These are phyloP conservation scores for Autographa gamma DNA, from an alignment of 2,888 invertebrate species.

Conservation along the genomic window DNA sequence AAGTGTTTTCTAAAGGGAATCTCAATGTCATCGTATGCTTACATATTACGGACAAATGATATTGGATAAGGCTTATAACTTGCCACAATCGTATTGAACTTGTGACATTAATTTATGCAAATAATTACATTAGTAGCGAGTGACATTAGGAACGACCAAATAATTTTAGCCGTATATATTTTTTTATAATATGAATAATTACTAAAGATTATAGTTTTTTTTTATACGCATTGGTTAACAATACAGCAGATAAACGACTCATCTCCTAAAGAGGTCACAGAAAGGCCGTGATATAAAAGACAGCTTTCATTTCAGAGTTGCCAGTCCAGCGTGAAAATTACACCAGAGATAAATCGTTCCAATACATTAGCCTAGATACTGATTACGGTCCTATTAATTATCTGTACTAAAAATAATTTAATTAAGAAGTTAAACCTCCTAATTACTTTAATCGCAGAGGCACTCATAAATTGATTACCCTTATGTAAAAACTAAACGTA, in stretches of 20 bases:
- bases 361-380: conserved; percentile 43
- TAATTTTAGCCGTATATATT: too few relatives aligned
- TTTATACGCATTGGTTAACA: not conserved
- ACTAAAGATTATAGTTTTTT: not conserved
- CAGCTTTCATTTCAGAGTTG: conserved; percentile 29
- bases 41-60: too few relatives aligned
- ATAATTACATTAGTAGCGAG: too few relatives aligned
- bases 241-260: not conserved
- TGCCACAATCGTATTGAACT: too few relatives aligned
- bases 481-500: not conserved
- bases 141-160: too few relatives aligned
- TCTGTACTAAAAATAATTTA: conserved; percentile 23
- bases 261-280: conserved; percentile 7
- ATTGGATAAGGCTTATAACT: too few relatives aligned
- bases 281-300: not conserved
- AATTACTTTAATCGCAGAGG: conserved; percentile 21
- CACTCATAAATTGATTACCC: conserved; percentile 9
- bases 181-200: too few relatives aligned
- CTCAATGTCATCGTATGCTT: too few relatives aligned
- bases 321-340: conserved; percentile 29
- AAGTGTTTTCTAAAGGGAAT: too few relatives aligned
- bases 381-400: conserved; percentile 38
- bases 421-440: conserved; percentile 12
- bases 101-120: too few relatives aligned
- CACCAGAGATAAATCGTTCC: conserved; percentile 46